Conservation (phyloP, 2,113 vertebrate species). For the Toxotes jaculatrix region DNA sequence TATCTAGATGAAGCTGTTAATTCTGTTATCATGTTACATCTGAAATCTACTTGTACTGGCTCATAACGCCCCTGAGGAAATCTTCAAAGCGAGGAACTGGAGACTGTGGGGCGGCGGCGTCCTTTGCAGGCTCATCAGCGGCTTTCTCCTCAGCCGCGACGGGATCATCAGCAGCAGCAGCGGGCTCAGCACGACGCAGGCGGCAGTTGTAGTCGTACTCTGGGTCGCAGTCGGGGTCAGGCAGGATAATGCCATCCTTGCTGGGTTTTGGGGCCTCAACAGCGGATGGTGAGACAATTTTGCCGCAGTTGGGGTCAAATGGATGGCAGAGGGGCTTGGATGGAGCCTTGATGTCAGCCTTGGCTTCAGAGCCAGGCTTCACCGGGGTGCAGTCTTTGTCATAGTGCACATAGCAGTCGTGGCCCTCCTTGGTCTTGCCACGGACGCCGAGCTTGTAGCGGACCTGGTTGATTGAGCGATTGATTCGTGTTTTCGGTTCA, state of each 20-base stretch:
- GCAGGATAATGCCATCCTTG: slow-evolving; percentile 77
- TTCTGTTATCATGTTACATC: neutral
- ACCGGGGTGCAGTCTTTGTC: slow-evolving; percentile 83
- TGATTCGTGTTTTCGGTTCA: slow-evolving; percentile 60
- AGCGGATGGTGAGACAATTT: slow-evolving; percentile 53
- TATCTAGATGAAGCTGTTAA: neutral
- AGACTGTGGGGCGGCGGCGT: slow-evolving; percentile 34
- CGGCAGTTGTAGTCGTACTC: slow-evolving; percentile 86
- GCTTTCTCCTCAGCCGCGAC: slow-evolving; percentile 42
- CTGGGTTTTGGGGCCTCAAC: slow-evolving; percentile 26
- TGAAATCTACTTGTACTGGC: slow-evolving; percentile 73
- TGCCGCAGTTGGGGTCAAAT: slow-evolving; percentile 82
- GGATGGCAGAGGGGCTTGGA: slow-evolving; percentile 81
- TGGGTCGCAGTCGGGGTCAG: slow-evolving; percentile 85
- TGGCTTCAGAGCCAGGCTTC: slow-evolving; percentile 40
- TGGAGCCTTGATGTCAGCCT: slow-evolving; percentile 55
- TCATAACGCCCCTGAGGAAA: slow-evolving; percentile 77
- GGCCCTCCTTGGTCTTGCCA: slow-evolving; percentile 85
- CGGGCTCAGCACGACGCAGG: slow-evolving; percentile 70
- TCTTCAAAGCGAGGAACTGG: slow-evolving; percentile 73
- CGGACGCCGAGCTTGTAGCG: slow-evolving; percentile 77
- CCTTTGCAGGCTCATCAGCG: slow-evolving; percentile 45
- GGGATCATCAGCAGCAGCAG: slow-evolving; percentile 44
- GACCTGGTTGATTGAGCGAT: slow-evolving; percentile 75
- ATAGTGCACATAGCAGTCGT: slow-evolving; percentile 85